Percentiles rank a stretch among this genome's conserved stretches.
phyloP scores from a whole-genome alignment of 1,140 invertebrate genomes.

The Procambarus clarkii region DNA sequence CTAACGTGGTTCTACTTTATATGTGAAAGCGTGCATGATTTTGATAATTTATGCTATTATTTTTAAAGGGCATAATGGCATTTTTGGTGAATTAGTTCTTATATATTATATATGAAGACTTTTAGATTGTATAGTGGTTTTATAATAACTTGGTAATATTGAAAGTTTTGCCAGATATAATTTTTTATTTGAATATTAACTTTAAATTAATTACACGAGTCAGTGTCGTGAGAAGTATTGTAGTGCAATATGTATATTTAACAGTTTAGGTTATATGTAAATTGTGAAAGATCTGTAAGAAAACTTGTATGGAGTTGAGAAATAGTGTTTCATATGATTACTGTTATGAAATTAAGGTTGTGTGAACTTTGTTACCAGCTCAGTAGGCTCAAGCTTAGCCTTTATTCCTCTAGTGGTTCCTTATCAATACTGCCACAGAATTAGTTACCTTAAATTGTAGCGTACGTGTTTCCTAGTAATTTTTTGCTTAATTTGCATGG shows the following conservation, averaged over 20 bases:
- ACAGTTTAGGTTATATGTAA: background rate
- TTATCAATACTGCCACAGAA: constrained; percentile 29
- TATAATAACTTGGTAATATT: background rate
- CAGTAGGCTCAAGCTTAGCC: constrained; percentile 32
- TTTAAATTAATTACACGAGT: background rate
- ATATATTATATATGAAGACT: background rate
- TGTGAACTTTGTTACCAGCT: constrained; percentile 37
- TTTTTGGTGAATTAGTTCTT: background rate
- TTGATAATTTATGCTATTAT: background rate
- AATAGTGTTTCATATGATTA: constrained; percentile 21
- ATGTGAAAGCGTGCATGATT: background rate
- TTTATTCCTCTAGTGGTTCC: constrained; percentile 36
- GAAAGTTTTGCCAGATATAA: background rate
- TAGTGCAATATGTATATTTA: constrained; percentile 17
- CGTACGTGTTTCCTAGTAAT: constrained; percentile 20
- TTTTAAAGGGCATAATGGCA: background rate
- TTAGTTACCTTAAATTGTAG: constrained; percentile 32
- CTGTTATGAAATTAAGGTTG: constrained; percentile 28
- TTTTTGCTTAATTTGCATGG: background rate
- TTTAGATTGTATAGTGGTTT: background rate
- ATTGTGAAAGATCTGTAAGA: constrained; percentile 35
- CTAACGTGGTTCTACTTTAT: constrained; percentile 14
- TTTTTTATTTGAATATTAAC: background rate
- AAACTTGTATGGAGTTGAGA: constrained; percentile 6
- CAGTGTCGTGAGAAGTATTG: background rate